A percentile compares a stretch with the other conserved stretches of the same genome.
These are phyloP conservation scores for Ophion ventricosus DNA, from an alignment of 2,888 invertebrate genomes.

Conservation along the genomic window DNA sequence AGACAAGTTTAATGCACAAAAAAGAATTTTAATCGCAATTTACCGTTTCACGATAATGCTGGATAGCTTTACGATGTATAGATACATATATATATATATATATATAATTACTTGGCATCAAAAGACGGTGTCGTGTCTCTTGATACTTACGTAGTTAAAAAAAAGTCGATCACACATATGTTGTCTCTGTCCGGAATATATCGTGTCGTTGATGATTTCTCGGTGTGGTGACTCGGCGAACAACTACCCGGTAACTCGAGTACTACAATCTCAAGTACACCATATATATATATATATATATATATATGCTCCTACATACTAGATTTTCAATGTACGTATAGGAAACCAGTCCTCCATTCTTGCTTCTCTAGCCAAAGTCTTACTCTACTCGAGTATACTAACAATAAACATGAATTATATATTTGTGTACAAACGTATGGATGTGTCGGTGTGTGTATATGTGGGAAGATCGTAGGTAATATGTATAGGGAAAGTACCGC, in stretches of 20 bases:
- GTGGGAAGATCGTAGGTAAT: constrained; percentile 48
- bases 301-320: constrained; percentile 10
- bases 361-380: constrained; percentile 10
- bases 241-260: constrained; percentile 62
- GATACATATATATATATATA: constrained; percentile 25
- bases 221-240: constrained; percentile 61
- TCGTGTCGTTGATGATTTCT: constrained; percentile 60
- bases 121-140: neutral
- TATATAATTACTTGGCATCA: neutral
- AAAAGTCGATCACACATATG: constrained; percentile 39
- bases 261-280: constrained; percentile 53
- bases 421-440: constrained; percentile 8
- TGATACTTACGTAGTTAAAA: neutral
- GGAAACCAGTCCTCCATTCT: constrained; percentile 50
- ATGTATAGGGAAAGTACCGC: constrained; percentile 74
- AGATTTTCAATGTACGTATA: constrained; percentile 23
- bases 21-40: constrained; percentile 31
- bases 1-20: constrained; percentile 8
- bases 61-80: constrained; percentile 1
- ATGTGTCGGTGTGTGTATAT: constrained; percentile 21
- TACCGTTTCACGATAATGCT: constrained; percentile 34
- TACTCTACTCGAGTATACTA: constrained; percentile 13
- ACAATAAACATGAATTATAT: constrained; percentile 25
- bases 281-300: constrained; percentile 5
- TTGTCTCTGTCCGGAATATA: constrained; percentile 45